A percentile compares a stretch with the other conserved stretches of the same genome.
Evolutionary conservation across 2,888 invertebrate genomes (phyloP).

Genomic region (Ferdinandea cuprea): DNA sequence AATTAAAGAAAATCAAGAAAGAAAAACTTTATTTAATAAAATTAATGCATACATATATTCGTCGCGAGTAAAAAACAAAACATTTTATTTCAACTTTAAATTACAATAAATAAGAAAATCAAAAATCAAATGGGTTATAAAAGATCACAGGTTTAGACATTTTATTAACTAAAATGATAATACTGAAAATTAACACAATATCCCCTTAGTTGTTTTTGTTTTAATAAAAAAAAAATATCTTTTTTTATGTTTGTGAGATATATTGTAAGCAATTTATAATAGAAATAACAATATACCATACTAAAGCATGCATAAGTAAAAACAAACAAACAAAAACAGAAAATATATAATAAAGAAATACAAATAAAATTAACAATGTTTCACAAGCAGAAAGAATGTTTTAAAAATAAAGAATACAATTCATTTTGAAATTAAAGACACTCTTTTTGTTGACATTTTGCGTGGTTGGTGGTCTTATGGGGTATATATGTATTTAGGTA

Average conservation of each 20-base stretch:
- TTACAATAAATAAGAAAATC: slow-evolving; percentile 54
- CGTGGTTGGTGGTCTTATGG: too few relatives aligned
- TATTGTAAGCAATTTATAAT: slow-evolving; percentile 55
- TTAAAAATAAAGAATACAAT: slow-evolving; percentile 77
- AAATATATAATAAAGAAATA: slow-evolving; percentile 47
- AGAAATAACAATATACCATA: slow-evolving; percentile 63
- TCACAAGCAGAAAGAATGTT: slow-evolving; percentile 73
- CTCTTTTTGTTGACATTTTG: slow-evolving; percentile 6
- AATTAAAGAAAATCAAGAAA: slow-evolving; percentile 45
- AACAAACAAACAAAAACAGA: slow-evolving; percentile 14
- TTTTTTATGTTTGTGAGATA: slow-evolving; percentile 67
- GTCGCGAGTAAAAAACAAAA: slow-evolving; percentile 38
- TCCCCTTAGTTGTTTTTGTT: slow-evolving; percentile 62
- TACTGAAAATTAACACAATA: slow-evolving; percentile 62
- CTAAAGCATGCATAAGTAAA: slow-evolving; percentile 66
- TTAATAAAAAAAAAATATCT: slow-evolving; percentile 26
- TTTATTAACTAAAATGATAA: slow-evolving; percentile 54
- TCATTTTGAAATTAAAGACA: slow-evolving; percentile 77
- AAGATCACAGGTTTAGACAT: slow-evolving; percentile 63
- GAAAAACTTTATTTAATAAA: slow-evolving; percentile 17
- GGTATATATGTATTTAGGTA: too few relatives aligned
- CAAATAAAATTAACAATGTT: slow-evolving; percentile 68
- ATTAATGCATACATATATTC: slow-evolving; percentile 37
- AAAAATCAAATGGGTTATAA: slow-evolving; percentile 48
- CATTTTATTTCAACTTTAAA: slow-evolving; percentile 47